Conservation (phyloP, 2,797 vertebrate genomes). For the Fratercula arctica region DNA sequence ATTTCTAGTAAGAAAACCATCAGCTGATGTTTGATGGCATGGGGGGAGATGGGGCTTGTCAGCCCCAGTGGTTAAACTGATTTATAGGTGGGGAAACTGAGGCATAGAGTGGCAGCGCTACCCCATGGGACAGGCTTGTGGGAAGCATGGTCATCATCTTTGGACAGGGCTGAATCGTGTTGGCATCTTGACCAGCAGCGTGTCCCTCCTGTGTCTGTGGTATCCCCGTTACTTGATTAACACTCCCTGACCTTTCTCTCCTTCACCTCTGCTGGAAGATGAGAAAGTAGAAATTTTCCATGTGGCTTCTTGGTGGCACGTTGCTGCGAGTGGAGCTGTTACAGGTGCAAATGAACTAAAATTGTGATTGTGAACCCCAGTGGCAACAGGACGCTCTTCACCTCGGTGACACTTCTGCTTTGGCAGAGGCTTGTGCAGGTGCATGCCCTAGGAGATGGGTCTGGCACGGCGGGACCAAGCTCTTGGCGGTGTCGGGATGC, state of each 20-base stretch:
- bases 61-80: not conserved
- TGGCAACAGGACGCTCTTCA: fast-evolving
- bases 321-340: not conserved
- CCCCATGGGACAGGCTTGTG: not conserved
- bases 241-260: not conserved
- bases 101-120: not conserved
- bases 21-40: not conserved
- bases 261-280: not conserved
- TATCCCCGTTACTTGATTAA: fast-evolving
- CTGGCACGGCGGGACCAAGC: not conserved
- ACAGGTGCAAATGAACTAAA: not conserved
- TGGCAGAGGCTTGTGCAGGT: not conserved
- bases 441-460: fast-evolving
- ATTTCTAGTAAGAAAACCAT: not conserved
- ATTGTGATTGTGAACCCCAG: not conserved
- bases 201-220: fast-evolving
- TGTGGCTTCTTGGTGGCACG: not conserved
- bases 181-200: fast-evolving
- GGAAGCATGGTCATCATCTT: not conserved
- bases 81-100: not conserved
- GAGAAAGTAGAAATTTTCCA: not conserved
- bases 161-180: fast-evolving
- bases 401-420: not conserved
- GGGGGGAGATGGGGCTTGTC: fast-evolving
- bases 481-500: fast-evolving